phyloP scores from a whole-genome alignment of 2,113 vertebrate species.

The Anoura caudifer region DNA sequence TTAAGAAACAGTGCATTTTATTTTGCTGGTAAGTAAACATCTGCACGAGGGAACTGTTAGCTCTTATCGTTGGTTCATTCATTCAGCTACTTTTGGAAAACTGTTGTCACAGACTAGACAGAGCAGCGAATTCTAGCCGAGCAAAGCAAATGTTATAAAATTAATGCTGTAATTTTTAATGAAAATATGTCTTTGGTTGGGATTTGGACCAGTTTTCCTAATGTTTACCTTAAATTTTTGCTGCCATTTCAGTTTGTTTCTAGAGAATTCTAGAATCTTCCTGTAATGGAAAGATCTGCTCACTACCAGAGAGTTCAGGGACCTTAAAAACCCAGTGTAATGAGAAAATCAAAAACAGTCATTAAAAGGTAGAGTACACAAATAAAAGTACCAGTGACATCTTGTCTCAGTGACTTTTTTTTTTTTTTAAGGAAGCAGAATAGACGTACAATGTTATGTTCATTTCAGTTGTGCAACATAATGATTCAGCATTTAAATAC shows the following conservation, averaged over 20 bases:
- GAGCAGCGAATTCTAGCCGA: not conserved
- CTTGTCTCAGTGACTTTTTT: not conserved
- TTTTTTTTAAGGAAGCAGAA: not conserved
- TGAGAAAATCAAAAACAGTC: not conserved
- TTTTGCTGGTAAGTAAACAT: slow-evolving; percentile 17
- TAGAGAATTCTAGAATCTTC: not conserved
- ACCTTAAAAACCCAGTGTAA: not conserved
- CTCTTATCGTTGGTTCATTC: not conserved
- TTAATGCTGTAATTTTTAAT: not conserved
- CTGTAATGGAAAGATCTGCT: not conserved
- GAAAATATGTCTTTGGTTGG: not conserved
- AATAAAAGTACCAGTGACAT: not conserved
- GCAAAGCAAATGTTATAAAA: not conserved
- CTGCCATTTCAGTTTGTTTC: slow-evolving; percentile 8
- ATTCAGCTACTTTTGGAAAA: slow-evolving; percentile 16
- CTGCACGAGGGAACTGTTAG: not conserved
- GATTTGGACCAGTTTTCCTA: not conserved
- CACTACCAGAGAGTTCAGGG: not conserved
- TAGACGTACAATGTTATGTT: not conserved
- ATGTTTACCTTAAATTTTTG: not conserved
- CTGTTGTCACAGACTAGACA: not conserved
- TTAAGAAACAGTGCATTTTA: not conserved
- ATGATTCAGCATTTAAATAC: not conserved
- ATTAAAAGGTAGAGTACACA: not conserved
- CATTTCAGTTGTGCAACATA: not conserved